Evolutionary conservation across 2,113 vertebrate genomes (phyloP), one percentile per base, ranked within the genome.

Genomic region (Chaenocephalus aceratus): DNA sequence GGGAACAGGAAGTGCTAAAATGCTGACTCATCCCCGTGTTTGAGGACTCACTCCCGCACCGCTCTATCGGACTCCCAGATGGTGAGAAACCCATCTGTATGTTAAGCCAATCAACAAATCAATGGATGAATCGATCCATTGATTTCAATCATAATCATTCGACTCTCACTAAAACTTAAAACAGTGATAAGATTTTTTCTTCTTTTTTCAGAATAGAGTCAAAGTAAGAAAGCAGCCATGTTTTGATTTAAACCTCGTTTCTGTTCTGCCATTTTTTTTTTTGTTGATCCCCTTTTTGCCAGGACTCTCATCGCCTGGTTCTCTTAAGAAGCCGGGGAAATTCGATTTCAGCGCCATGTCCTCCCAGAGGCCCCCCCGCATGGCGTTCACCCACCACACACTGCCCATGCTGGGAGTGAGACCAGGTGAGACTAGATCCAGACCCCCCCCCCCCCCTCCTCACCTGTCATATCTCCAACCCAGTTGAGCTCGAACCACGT

Each of bases 301-400:
- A 97, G 97, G 97, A 96, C 94, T 96, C 91, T 94, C 95, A 72
- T 95, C 95, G 93, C 97, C 97, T 94, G 96, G 96, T 96, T 97
- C 97, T 95, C 96, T 97, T 96, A 97, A 97, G 96, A 97, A 97
- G 96, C 94, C 96, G 93, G 96, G 96, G 94, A 97, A 97, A 94
- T 95, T 96, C 95, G 96, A 97, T 95, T 97, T 97, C 95, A 96
- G 95, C 86, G 95, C 96, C 90, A 96, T 96, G 90, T 96, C 96
- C 89, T 95, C 95, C 85, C 96, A 96, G 94, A 94, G 95, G 93
- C 95, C 96, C 92, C 95, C 96, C 87, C 96, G 96, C 95, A 96
- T 97, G 96, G 95, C 96, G 94, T 97, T 97, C 94, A 96, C 96
- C 92, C 96, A 97, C 93, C 96, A 97, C 95, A 96, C 96, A 89